Percentiles rank a stretch among this genome's conserved stretches.
Conservation (phyloP, 2,888 invertebrate species). For the Aproaerema taeniolella region DNA sequence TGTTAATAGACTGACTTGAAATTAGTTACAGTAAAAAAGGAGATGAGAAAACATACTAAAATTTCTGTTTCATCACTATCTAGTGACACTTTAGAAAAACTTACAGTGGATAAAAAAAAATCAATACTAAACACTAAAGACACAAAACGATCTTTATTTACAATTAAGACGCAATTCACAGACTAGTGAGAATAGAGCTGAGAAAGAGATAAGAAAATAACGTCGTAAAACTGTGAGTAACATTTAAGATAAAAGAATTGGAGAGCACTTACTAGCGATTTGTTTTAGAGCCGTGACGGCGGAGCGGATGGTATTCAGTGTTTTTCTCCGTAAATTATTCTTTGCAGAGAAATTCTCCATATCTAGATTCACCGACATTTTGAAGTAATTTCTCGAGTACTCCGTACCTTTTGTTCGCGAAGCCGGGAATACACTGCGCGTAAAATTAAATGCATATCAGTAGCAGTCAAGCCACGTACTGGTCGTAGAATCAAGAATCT, state of each 20-base stretch:
- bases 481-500: constrained; percentile 46
- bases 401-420: constrained; percentile 56
- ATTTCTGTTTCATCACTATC: no score
- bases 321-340: constrained; percentile 65
- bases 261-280: constrained; percentile 64
- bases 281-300: constrained; percentile 67
- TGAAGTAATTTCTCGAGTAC: constrained; percentile 13
- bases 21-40: no score
- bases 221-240: neutral
- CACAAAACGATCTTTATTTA: no score
- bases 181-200: no score
- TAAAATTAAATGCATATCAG: constrained; percentile 57
- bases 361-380: constrained; percentile 60
- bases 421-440: constrained; percentile 61
- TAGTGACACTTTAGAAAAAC: no score
- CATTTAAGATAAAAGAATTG: constrained; percentile 25
- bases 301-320: constrained; percentile 63
- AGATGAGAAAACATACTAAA: no score
- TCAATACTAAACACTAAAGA: no score
- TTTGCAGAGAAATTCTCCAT: constrained; percentile 64
- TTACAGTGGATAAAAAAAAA: no score
- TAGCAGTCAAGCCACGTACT: constrained; percentile 47
- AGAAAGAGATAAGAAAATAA: constrained; percentile 14
- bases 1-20: no score
- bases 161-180: no score